A percentile compares a stretch with the other conserved stretches of the same genome.
Conservation (phyloP, 1,140 invertebrate genomes). For the Drosophila nasuta region DNA sequence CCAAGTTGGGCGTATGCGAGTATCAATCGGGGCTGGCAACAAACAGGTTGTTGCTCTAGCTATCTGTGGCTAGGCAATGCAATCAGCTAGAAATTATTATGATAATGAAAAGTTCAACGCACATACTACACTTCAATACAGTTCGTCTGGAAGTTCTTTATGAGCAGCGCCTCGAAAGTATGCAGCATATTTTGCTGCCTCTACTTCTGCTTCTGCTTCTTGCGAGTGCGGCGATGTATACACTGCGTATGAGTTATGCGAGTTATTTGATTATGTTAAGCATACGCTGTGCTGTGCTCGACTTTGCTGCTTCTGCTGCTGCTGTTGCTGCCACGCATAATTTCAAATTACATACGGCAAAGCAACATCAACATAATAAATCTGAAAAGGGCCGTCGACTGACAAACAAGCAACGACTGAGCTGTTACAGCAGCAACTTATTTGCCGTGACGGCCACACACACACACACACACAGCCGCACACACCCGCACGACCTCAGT, state of each 20-base stretch:
- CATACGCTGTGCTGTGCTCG: constrained; percentile 58
- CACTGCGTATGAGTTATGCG: constrained; percentile 68
- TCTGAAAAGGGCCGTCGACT: constrained; percentile 65
- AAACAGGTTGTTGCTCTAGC: constrained; percentile 59
- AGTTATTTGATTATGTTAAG: constrained; percentile 81
- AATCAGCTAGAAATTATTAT: constrained; percentile 82
- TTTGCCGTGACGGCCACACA: constrained; percentile 41
- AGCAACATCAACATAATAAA: constrained; percentile 78
- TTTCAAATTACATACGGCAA: constrained; percentile 79
- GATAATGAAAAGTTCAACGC: constrained; percentile 71
- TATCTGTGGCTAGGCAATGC: constrained; percentile 52
- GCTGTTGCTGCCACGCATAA: constrained; percentile 62
- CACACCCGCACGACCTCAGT: constrained; percentile 8
- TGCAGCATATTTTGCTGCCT: constrained; percentile 15
- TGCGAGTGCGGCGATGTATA: constrained; percentile 9
- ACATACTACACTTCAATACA: neutral
- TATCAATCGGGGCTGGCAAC: constrained; percentile 56
- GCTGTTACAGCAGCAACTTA: constrained; percentile 34
- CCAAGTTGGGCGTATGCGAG: constrained; percentile 67
- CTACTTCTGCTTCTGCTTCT: constrained; percentile 1
- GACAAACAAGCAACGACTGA: constrained; percentile 68
- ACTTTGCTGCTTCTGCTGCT: too few species aligned
- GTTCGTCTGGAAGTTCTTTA: constrained; percentile 41
- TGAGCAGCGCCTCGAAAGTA: constrained; percentile 34
- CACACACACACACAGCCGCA: constrained; percentile 20